A percentile compares a stretch with the other conserved stretches of the same genome.
Evolutionary conservation across 2,113 vertebrate species (phyloP).

Genomic region (Pantherophis guttatus): DNA sequence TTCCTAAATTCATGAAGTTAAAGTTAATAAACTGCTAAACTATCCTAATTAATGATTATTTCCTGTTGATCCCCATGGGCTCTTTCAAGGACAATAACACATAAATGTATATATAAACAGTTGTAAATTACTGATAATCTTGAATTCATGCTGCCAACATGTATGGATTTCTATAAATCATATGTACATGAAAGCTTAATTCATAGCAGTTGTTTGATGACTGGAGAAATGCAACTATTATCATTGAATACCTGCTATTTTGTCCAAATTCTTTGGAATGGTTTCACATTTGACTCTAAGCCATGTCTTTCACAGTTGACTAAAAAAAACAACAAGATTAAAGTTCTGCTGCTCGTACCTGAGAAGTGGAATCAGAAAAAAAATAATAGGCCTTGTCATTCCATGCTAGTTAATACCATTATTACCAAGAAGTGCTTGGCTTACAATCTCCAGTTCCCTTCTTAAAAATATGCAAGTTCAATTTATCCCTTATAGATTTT

Average conservation of each 20-base stretch:
- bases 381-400: constrained; percentile 33
- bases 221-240: constrained; percentile 64
- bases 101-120: not conserved
- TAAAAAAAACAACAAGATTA: constrained; percentile 40
- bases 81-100: not conserved
- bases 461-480: not conserved
- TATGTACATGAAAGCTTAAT: constrained; percentile 49
- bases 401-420: constrained; percentile 32
- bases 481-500: not conserved
- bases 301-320: constrained; percentile 61
- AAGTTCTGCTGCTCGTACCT: constrained; percentile 36
- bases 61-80: not conserved
- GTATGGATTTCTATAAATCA: constrained; percentile 39
- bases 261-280: constrained; percentile 56
- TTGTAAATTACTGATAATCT: constrained; percentile 31
- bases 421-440: constrained; percentile 23
- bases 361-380: constrained; percentile 26
- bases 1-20: not conserved
- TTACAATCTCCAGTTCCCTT: constrained; percentile 12
- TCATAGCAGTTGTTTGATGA: constrained; percentile 64
- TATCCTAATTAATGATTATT: not conserved
- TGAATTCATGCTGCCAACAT: constrained; percentile 49
- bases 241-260: constrained; percentile 56
- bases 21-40: not conserved
- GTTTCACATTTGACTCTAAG: constrained; percentile 45